Evolutionary conservation across 64 coral and sea anemone genomes (phyloP).

Genomic region (Cladopsammia gracilis): DNA sequence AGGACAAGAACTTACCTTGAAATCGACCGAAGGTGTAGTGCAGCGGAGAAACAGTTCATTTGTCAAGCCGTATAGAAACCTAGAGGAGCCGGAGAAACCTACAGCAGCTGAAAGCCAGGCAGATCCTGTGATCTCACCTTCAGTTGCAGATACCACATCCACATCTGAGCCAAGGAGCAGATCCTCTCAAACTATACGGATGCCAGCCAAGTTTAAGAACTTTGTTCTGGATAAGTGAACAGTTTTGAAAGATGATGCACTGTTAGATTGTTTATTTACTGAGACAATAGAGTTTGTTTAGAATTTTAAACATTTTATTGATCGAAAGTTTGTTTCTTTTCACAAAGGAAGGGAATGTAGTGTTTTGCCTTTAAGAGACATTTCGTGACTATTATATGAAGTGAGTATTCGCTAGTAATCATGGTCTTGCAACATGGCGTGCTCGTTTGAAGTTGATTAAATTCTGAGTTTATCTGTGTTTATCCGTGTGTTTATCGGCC

Average conservation of each 20-base stretch:
- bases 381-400: neutral
- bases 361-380: neutral
- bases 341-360: slow-evolving; percentile 23
- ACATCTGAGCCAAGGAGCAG: slow-evolving; percentile 38
- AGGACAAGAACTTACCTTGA: slow-evolving; percentile 55
- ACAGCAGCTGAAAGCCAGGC: slow-evolving; percentile 5
- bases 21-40: slow-evolving; percentile 21
- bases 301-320: neutral
- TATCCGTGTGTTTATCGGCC: neutral
- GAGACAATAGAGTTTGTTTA: neutral
- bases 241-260: slow-evolving; percentile 8
- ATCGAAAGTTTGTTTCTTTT: neutral
- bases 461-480: neutral
- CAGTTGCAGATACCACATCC: neutral
- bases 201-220: slow-evolving; percentile 42
- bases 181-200: neutral
- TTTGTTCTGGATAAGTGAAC: slow-evolving; percentile 32
- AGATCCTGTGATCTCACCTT: slow-evolving; percentile 5
- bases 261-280: neutral
- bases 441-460: neutral
- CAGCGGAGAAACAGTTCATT: slow-evolving; percentile 54
- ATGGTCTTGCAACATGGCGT: slow-evolving; percentile 12
- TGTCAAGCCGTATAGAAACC: slow-evolving; percentile 26
- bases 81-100: neutral
- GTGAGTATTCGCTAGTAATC: neutral